Evolutionary conservation across 1,140 invertebrate genomes (phyloP).

Genomic region (Phortica variegata): DNA sequence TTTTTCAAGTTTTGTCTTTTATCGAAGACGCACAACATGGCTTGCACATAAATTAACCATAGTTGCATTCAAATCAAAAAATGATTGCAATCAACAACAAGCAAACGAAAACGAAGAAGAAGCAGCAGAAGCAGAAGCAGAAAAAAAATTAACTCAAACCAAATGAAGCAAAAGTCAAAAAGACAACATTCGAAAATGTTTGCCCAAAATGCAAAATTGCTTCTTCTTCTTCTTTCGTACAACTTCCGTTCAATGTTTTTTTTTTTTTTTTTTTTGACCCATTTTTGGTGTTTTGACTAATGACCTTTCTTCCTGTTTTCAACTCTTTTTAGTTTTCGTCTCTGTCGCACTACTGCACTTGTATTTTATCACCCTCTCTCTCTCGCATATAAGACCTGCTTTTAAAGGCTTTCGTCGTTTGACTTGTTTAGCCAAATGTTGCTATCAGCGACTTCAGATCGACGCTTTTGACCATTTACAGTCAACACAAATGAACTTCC

Average conservation of each 20-base stretch:
- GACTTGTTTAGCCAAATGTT: constrained; percentile 29
- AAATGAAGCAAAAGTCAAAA: no score
- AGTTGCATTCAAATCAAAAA: constrained; percentile 53
- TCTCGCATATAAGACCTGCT: no score
- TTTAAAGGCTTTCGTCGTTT: no score
- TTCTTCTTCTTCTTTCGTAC: not conserved
- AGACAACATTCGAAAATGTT: not conserved
- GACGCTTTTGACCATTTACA: no score
- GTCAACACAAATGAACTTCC: no score
- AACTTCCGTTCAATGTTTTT: not conserved
- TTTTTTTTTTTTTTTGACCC: constrained; percentile 33
- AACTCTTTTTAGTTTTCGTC: constrained; percentile 14
- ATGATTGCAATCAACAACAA: constrained; percentile 46
- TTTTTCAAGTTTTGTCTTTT: constrained; percentile 42
- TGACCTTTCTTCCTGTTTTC: constrained; percentile 5
- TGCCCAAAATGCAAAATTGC: not conserved
- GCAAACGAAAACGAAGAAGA: constrained; percentile 7
- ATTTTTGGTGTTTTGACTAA: constrained; percentile 32
- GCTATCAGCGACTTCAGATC: constrained; percentile 25
- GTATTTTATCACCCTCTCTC: no score
- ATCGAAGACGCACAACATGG: constrained; percentile 6
- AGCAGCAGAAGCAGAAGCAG: no score
- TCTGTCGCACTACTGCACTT: no score
- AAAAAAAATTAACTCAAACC: no score
- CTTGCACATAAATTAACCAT: constrained; percentile 47